Conservation (phyloP, 2,797 vertebrate species). For the Sebastes vulpes region DNA sequence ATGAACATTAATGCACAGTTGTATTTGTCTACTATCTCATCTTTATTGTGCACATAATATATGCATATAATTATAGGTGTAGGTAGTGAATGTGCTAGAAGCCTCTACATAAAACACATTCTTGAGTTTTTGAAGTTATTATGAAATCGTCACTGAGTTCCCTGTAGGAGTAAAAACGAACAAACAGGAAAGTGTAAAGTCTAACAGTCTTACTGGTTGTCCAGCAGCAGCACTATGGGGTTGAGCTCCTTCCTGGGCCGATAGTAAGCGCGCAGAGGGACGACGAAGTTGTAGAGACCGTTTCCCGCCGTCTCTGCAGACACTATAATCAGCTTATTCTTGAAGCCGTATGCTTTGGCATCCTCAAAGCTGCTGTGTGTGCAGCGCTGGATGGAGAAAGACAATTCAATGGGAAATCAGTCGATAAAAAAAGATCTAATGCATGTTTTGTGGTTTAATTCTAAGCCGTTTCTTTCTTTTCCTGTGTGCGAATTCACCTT, state of each 20-base stretch:
- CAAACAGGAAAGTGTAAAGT: background rate
- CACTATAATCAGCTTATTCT: slow-evolving; percentile 98
- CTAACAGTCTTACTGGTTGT: slow-evolving; percentile 90
- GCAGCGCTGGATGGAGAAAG: slow-evolving; percentile 88
- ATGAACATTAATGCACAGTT: background rate
- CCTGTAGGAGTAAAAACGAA: background rate
- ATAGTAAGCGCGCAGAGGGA: slow-evolving; percentile 97
- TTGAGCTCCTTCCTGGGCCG: slow-evolving; percentile 97
- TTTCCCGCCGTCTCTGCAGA: slow-evolving; percentile 98
- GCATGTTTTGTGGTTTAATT: background rate
- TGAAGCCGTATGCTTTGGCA: slow-evolving; percentile 97
- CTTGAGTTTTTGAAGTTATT: background rate
- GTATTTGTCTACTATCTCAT: background rate
- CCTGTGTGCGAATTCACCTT: slow-evolving; percentile 83
- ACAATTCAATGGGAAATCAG: slow-evolving; percentile 17
- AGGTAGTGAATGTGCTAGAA: background rate
- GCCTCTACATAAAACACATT: background rate
- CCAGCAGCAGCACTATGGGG: slow-evolving; percentile 95
- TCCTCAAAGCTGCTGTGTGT: slow-evolving; percentile 96
- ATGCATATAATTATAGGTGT: background rate
- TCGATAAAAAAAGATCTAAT: too few relatives aligned
- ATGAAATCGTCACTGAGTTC: background rate
- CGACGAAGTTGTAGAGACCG: slow-evolving; percentile 97
- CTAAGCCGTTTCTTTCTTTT: background rate
- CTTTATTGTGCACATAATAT: background rate